phyloP scores from a whole-genome alignment of 2,113 vertebrate genomes.

The Danio rerio region GRCz12tu NC_133188.1:4800501-4801000 shows the following conservation, averaged over 20 bases:
- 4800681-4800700: conserved; percentile 29
- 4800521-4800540: conserved; percentile 68
- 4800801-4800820: background rate
- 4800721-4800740: background rate
- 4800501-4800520: conserved; percentile 15
- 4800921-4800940: background rate
- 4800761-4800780: conserved; percentile 60
- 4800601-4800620: conserved; percentile 57
- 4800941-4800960: conserved; percentile 45
- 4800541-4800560: conserved; percentile 16
- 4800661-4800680: conserved; percentile 15
- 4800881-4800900: background rate
- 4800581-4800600: conserved; percentile 51
- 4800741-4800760: conserved; percentile 63
- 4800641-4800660: background rate
- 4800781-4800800: background rate
- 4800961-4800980: background rate
- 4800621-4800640: conserved; percentile 14
- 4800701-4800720: conserved; percentile 5
- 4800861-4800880: background rate
- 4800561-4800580: background rate
- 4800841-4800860: background rate
- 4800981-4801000: background rate
- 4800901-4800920: conserved; percentile 20
- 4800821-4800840: background rate